Percentiles rank a stretch among this genome's conserved stretches.
phyloP scores from a whole-genome alignment of 1,140 invertebrate genomes.

The Heliothis virescens region DNA sequence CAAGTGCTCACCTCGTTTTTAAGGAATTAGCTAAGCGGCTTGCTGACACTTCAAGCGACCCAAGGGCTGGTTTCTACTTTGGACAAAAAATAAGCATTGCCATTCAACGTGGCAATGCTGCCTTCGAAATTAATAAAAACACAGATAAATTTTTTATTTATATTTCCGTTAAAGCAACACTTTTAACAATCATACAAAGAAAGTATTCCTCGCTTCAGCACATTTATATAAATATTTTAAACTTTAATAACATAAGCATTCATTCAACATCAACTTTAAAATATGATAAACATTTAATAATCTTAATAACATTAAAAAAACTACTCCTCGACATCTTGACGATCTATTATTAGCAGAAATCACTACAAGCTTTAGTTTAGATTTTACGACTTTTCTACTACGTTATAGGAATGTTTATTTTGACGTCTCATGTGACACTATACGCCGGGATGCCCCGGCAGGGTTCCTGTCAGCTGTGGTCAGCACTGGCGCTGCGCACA shows the following conservation, averaged over 20 bases:
- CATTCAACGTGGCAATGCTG: too few species aligned
- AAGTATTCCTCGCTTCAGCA: background rate
- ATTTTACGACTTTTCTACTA: slow-evolving; percentile 14
- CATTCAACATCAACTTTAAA: slow-evolving; percentile 28
- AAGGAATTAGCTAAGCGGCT: too few species aligned
- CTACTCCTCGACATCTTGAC: slow-evolving; percentile 2
- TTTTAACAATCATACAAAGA: slow-evolving; percentile 29
- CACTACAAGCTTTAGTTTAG: slow-evolving; percentile 31
- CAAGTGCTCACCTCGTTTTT: too few species aligned
- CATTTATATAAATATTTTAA: slow-evolving; percentile 13
- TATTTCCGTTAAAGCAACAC: slow-evolving; percentile 34
- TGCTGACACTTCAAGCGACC: too few species aligned
- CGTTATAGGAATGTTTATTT: slow-evolving; percentile 59
- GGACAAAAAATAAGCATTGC: too few species aligned
- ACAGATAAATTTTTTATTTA: background rate
- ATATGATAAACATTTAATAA: background rate
- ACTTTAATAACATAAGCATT: slow-evolving; percentile 5
- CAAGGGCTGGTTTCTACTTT: too few species aligned
- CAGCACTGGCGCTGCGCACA: slow-evolving; percentile 74
- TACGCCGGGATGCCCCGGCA: slow-evolving; percentile 75
- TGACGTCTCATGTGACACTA: slow-evolving; percentile 76
- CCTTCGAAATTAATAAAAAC: too few species aligned
- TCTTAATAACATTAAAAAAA: background rate
- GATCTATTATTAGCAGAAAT: slow-evolving; percentile 22
- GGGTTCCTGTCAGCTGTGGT: slow-evolving; percentile 80